Evolutionary conservation across 2,113 vertebrate species (phyloP).

Genomic region (Carollia perspicillata): DNA sequence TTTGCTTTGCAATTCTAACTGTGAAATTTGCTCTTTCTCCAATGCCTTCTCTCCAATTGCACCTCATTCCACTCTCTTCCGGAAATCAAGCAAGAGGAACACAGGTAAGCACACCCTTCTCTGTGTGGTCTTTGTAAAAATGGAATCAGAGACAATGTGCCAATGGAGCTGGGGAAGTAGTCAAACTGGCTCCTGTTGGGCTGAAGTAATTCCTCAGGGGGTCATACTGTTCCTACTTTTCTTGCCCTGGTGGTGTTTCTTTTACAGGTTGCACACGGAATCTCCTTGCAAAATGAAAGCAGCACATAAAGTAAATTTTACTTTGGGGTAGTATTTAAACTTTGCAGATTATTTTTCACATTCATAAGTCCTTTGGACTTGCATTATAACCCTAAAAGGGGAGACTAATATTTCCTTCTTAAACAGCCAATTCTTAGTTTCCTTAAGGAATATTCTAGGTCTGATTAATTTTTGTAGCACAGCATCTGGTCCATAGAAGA

Average conservation of each 20-base stretch:
- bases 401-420: background rate
- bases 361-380: background rate
- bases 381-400: background rate
- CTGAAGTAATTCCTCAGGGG: background rate
- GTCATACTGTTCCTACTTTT: background rate
- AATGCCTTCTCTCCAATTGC: background rate
- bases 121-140: background rate
- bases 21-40: background rate
- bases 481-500: background rate
- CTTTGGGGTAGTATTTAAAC: background rate
- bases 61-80: background rate
- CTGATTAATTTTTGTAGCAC: background rate
- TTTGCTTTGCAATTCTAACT: background rate
- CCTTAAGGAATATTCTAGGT: background rate
- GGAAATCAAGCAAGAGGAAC: background rate
- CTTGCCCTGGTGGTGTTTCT: background rate
- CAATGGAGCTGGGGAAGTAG: background rate
- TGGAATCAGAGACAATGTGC: background rate
- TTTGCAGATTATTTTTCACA: background rate
- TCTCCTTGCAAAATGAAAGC: background rate
- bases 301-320: background rate
- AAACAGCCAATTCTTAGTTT: background rate
- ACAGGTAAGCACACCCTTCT: slow-evolving; percentile 3
- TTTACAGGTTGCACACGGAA: background rate
- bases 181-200: background rate